These are phyloP conservation scores for Oenanthe melanoleuca DNA, from an alignment of 2,113 vertebrate species.

Conservation along the genomic window DNA sequence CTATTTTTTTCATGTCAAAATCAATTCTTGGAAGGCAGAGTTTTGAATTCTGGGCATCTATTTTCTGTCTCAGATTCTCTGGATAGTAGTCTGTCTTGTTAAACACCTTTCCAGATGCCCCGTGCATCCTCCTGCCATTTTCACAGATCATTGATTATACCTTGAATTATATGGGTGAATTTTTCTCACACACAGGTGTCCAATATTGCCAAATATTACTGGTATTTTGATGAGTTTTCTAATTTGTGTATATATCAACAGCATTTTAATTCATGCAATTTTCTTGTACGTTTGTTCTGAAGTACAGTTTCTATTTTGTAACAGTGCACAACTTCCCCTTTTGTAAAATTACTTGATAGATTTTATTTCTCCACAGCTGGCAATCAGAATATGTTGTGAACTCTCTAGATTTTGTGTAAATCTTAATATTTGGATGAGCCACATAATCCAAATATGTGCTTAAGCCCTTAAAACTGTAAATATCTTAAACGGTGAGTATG, in stretches of 20 bases:
- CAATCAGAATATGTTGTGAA: not conserved
- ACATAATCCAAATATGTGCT: not conserved
- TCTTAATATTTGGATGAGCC: not conserved
- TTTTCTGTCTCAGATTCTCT: not conserved
- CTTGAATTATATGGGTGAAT: not conserved
- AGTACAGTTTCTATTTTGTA: not conserved
- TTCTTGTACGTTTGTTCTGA: not conserved
- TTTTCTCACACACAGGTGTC: not conserved
- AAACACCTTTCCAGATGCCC: not conserved
- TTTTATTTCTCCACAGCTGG: not conserved
- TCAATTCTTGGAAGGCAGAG: not conserved
- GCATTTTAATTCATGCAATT: not conserved
- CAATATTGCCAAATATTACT: not conserved
- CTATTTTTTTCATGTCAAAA: not conserved
- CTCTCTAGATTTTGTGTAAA: not conserved
- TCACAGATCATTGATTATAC: not conserved
- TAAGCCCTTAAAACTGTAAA: not conserved
- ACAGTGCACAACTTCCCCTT: not conserved
- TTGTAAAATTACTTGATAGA: not conserved
- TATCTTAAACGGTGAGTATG: not conserved
- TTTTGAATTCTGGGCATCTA: not conserved
- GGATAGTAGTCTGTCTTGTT: not conserved
- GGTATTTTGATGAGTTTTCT: not conserved
- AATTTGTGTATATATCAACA: not conserved
- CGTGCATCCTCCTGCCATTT: accelerated